Percentiles rank a stretch among this genome's conserved stretches.
Conservation (phyloP, 2,888 invertebrate genomes). For the Ditula angustiorana region DNA sequence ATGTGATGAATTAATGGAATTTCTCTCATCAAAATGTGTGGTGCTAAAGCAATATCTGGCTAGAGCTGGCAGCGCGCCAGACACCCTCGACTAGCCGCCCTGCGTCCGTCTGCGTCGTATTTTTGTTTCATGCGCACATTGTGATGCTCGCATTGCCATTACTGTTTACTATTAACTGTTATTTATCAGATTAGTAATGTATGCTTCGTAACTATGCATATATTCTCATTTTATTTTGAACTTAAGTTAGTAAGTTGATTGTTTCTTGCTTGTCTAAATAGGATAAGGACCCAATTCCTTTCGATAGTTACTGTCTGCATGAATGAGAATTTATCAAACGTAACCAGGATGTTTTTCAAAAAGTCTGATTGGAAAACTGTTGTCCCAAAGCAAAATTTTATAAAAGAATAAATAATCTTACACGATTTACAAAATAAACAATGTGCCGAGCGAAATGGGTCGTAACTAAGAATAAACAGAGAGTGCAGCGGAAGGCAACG, state of each 20-base stretch:
- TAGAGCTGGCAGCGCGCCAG: conserved; percentile 66
- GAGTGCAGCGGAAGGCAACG: conserved; percentile 57
- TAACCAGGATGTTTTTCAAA: conserved; percentile 1
- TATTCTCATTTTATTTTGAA: no score
- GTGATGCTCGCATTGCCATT: conserved; percentile 54
- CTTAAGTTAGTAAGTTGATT: no score
- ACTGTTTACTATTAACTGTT: not conserved
- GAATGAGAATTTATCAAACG: not conserved
- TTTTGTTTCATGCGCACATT: conserved; percentile 71
- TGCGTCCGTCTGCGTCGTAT: conserved; percentile 62
- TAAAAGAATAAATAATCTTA: conserved; percentile 53
- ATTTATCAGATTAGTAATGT: not conserved
- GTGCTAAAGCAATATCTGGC: conserved; percentile 68
- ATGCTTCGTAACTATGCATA: no score
- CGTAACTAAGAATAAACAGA: conserved; percentile 71
- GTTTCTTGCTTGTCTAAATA: no score
- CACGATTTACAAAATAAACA: conserved; percentile 62
- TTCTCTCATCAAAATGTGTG: conserved; percentile 45
- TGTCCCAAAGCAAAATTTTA: conserved; percentile 34
- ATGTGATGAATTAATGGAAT: conserved; percentile 36
- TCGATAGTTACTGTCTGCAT: no score
- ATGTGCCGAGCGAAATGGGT: conserved; percentile 58
- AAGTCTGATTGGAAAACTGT: conserved; percentile 3
- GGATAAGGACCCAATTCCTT: no score
- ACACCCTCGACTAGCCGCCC: conserved; percentile 57